Conservation (phyloP, 2,797 vertebrate species). For the Orestias chungarensis region DNA sequence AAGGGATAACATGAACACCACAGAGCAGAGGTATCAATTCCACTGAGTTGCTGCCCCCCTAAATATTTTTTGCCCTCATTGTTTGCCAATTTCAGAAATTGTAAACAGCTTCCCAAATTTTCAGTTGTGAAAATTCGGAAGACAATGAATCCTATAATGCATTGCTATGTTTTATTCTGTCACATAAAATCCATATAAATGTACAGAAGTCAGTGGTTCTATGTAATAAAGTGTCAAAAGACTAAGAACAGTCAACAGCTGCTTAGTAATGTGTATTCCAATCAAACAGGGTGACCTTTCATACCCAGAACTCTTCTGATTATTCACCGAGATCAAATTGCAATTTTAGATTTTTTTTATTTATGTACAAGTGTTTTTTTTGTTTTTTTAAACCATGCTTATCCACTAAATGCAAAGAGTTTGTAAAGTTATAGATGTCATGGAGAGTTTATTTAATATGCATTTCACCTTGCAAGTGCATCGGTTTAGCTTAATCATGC, state of each 20-base stretch:
- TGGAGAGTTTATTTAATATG: neutral
- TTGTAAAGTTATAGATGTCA: neutral
- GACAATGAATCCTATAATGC: too few species aligned
- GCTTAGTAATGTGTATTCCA: neutral
- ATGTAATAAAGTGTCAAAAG: neutral
- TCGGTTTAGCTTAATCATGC: conserved; percentile 44
- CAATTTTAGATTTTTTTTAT: neutral
- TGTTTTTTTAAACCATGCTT: neutral
- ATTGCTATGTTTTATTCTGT: too few species aligned
- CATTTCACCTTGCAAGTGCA: conserved; percentile 35
- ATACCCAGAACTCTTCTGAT: neutral
- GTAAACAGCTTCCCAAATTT: too few species aligned
- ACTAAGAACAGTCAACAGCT: neutral
- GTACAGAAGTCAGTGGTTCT: too few species aligned
- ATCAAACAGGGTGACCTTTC: neutral
- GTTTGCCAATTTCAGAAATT: too few species aligned
- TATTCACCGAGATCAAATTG: neutral
- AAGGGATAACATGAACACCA: too few species aligned
- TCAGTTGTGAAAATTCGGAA: too few species aligned
- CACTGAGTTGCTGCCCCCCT: too few species aligned
- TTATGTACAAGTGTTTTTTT: neutral
- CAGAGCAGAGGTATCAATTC: too few species aligned
- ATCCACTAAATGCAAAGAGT: neutral
- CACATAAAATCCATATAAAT: too few species aligned
- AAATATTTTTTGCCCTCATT: too few species aligned